Conservation (phyloP, 2,797 vertebrate genomes). For the Notolabrus celidotus region DNA sequence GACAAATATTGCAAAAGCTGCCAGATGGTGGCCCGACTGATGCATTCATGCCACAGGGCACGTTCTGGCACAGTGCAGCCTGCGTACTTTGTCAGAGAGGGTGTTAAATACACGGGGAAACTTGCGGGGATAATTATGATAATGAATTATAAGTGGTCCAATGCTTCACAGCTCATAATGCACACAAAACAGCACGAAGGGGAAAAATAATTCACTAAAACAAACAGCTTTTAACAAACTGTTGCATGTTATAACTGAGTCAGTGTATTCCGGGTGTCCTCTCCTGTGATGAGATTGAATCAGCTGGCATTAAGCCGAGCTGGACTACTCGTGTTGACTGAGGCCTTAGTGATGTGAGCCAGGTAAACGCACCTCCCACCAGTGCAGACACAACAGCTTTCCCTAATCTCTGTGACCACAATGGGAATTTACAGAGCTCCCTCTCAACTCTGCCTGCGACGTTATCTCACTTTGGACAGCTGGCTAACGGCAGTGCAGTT, state of each 20-base stretch:
- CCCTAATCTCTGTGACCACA: slow-evolving; percentile 54
- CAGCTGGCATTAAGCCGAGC: slow-evolving; percentile 8
- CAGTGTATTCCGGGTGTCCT: neutral
- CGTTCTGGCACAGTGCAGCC: slow-evolving; percentile 31
- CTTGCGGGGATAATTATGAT: slow-evolving; percentile 23
- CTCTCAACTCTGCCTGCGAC: slow-evolving; percentile 61
- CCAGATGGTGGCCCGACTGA: slow-evolving; percentile 72
- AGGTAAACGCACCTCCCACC: slow-evolving; percentile 33
- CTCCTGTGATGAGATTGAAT: slow-evolving; percentile 3
- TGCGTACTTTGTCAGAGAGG: slow-evolving; percentile 23
- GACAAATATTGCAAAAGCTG: slow-evolving; percentile 56
- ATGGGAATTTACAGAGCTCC: slow-evolving; percentile 55
- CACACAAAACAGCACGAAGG: neutral
- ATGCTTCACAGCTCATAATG: slow-evolving; percentile 15
- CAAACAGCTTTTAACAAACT: neutral
- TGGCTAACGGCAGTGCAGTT: slow-evolving; percentile 78
- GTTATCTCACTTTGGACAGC: slow-evolving; percentile 81
- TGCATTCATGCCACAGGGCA: slow-evolving; percentile 54
- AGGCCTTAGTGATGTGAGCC: slow-evolving; percentile 17
- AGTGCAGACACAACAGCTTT: slow-evolving; percentile 26
- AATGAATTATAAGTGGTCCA: slow-evolving; percentile 11
- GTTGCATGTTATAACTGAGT: neutral
- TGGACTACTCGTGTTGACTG: slow-evolving; percentile 13
- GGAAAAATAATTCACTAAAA: neutral
- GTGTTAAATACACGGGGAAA: slow-evolving; percentile 45